These are phyloP conservation scores for Malthinus flaveolus DNA, from an alignment of 2,888 invertebrate genomes.

Conservation along the genomic window DNA sequence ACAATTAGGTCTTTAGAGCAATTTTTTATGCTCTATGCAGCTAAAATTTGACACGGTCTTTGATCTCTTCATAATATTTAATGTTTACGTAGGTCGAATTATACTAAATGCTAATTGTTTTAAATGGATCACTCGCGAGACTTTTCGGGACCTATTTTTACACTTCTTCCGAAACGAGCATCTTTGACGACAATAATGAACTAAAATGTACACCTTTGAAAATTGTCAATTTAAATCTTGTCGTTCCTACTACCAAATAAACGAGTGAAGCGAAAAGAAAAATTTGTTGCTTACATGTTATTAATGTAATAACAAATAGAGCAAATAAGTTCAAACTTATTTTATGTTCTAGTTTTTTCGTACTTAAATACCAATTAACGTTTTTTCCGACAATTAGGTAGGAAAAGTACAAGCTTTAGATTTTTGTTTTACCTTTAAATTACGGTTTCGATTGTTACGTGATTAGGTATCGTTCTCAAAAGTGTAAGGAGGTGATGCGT, in stretches of 20 bases:
- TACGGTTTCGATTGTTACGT: no score
- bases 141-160: not conserved
- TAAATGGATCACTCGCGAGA: not conserved
- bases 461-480: no score
- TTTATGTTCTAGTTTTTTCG: constrained; percentile 3
- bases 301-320: not conserved
- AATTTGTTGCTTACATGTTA: not conserved
- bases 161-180: no score
- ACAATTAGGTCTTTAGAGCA: constrained; percentile 27
- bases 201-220: not conserved
- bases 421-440: not conserved
- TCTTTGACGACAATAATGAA: not conserved
- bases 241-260: no score
- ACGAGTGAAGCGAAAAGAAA: not conserved
- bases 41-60: constrained; percentile 20
- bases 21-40: constrained; percentile 26
- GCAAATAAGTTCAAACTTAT: not conserved
- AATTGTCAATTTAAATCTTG: no score
- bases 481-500: no score
- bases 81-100: constrained; percentile 11
- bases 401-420: not conserved
- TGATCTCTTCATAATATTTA: constrained; percentile 19
- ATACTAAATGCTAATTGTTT: constrained; percentile 12
- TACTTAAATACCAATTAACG: not conserved
- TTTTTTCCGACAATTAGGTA: constrained; percentile 1